Percentiles rank a stretch among this genome's conserved stretches.
Conservation (phyloP, 2,113 vertebrate species). For the Sula dactylatra region DNA sequence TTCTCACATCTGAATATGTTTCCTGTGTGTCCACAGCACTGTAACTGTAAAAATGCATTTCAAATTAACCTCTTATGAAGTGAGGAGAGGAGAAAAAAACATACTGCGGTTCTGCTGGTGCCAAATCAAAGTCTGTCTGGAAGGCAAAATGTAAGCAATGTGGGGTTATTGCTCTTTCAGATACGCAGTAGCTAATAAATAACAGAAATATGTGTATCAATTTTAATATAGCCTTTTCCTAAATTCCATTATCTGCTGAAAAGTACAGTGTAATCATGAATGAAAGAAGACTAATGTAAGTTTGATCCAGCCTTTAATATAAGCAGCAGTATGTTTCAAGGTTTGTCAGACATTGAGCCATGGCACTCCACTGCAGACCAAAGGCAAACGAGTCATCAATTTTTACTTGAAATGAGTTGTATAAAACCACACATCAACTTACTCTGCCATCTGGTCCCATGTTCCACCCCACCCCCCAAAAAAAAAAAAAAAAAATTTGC, state of each 20-base stretch:
- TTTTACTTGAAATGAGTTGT: not conserved
- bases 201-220: not conserved
- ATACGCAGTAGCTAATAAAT: not conserved
- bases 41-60: not conserved
- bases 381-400: not conserved
- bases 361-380: not conserved
- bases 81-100: not conserved
- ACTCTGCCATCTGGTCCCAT: not conserved
- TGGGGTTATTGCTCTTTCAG: not conserved
- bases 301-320: not conserved
- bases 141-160: not conserved
- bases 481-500: not conserved
- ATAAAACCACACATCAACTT: not conserved
- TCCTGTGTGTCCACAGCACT: not conserved
- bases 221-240: not conserved
- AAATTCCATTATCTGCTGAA: not conserved
- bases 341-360: not conserved
- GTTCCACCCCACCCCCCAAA: too few species aligned
- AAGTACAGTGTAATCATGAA: not conserved
- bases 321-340: not conserved
- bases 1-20: not conserved
- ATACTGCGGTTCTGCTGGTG: not conserved
- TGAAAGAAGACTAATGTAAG: not conserved
- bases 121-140: not conserved
- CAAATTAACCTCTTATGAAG: not conserved